These are phyloP conservation scores for Eupithecia dodoneata DNA, from an alignment of 2,888 invertebrate genomes.

Conservation along the genomic window DNA sequence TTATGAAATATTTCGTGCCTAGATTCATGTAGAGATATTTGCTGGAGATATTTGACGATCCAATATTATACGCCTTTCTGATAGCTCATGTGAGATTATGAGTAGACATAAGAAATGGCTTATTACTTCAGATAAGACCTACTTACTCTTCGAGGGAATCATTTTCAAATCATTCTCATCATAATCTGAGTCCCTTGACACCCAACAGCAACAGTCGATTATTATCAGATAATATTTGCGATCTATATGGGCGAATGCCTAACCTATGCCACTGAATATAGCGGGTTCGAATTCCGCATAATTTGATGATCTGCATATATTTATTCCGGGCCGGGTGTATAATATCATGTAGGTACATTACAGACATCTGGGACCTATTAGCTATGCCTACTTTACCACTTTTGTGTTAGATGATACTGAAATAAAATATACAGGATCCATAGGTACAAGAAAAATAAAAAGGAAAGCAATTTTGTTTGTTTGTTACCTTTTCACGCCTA, in stretches of 20 bases:
- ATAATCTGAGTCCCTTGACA: background rate
- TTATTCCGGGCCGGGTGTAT: background rate
- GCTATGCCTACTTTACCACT: no score
- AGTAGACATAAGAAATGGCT: background rate
- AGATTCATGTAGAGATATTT: background rate
- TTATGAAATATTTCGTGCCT: conserved; percentile 3
- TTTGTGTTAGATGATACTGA: no score
- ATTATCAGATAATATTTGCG: no score
- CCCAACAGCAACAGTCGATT: no score
- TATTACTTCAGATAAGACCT: background rate
- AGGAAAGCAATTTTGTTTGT: no score
- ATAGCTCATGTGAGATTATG: background rate
- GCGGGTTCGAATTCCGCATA: no score
- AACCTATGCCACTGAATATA: no score
- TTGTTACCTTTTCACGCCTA: no score
- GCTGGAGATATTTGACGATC: background rate
- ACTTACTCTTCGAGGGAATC: background rate
- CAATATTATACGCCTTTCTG: background rate
- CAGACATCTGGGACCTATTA: background rate
- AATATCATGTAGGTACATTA: background rate
- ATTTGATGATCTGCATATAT: background rate
- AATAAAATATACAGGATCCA: no score
- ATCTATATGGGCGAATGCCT: no score
- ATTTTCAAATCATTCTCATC: background rate
- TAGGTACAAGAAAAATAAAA: no score